Percentiles rank a stretch among this genome's conserved stretches.
Conservation (phyloP, 2,888 invertebrate genomes). For the Andrena camellia region DNA sequence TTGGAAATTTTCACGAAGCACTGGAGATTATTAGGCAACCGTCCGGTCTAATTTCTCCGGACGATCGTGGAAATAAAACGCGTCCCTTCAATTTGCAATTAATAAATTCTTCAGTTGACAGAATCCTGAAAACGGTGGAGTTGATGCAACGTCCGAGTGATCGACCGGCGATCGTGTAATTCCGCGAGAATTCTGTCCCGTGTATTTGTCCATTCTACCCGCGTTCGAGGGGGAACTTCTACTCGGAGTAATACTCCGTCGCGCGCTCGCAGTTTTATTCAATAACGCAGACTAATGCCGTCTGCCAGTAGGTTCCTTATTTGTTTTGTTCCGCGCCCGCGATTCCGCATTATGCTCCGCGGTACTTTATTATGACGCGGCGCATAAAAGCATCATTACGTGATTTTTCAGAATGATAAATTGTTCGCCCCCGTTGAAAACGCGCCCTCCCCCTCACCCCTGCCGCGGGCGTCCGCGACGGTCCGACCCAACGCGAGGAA, state of each 20-base stretch:
- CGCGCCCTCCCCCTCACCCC: not conserved
- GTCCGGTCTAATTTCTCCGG: no score
- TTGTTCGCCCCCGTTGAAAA: constrained; percentile 34
- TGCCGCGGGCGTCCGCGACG: not conserved
- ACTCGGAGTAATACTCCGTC: not conserved
- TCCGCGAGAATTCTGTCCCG: constrained; percentile 5
- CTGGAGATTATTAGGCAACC: no score
- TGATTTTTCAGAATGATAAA: constrained; percentile 60
- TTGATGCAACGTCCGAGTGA: constrained; percentile 1
- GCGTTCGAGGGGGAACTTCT: constrained; percentile 4
- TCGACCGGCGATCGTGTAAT: constrained; percentile 15
- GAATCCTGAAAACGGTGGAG: no score
- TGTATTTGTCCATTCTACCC: not conserved
- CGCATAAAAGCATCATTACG: constrained; percentile 54
- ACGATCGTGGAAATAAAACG: no score
- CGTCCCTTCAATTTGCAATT: no score
- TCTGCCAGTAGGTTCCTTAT: constrained; percentile 27
- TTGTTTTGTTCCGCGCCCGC: constrained; percentile 38
- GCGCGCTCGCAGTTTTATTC: constrained; percentile 27
- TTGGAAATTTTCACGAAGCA: no score
- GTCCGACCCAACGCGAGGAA: not conserved
- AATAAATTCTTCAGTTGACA: no score
- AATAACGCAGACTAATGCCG: constrained; percentile 49
- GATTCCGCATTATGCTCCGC: constrained; percentile 32
- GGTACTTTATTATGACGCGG: constrained; percentile 35